Evolutionary conservation across 2,797 vertebrate genomes (phyloP), one percentile per base, ranked within the genome.

Genomic region (Ctenopoma kingsleyae): DNA sequence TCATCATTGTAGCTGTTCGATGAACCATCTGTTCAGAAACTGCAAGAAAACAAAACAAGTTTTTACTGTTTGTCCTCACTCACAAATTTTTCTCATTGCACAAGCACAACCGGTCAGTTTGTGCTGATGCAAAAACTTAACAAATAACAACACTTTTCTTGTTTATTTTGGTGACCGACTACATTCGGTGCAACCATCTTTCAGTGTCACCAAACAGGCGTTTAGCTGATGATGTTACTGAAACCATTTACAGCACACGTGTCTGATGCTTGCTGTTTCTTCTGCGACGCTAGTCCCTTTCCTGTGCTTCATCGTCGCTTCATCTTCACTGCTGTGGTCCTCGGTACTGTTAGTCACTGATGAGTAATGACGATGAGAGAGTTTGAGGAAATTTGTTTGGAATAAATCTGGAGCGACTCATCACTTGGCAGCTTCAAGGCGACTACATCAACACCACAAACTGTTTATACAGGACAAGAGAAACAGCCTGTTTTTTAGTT

Each of bases 1-100:
- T 44, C 61, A 22, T 64, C 44, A 25, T 48, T 41, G 65, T 81
- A 49, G 53, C 70, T 70, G 53, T 64, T 60, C 13, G 62, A 66
- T 49, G 66, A 74, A 51, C 63, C 74, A 74, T 83, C 76, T 78
- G 80, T 62, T 82, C 54, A 51, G 35, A 78, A 71, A 50, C 68
- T 63, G 82, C 54, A 27, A 5, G 5, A 27, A 27, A 53, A 49
- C 64, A 25, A 58, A 82, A 84, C 76, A 75, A 78, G 70, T 74
- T 83, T 85, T 79, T 62, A 57, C 76, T 60, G 68, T 80, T 67
- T 57, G 51, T 77, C 38, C 17, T 70, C 41, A 9, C 59, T 74
- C 27, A 64, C 80, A 71, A 61, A 15, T 66, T 78, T 68, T 38
- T 38, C 49, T 68, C 35, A 67, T 58, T 47, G 48, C 59, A 74